Conservation (phyloP, 2,113 vertebrate species). For the Thryonomys swinderianus region DNA sequence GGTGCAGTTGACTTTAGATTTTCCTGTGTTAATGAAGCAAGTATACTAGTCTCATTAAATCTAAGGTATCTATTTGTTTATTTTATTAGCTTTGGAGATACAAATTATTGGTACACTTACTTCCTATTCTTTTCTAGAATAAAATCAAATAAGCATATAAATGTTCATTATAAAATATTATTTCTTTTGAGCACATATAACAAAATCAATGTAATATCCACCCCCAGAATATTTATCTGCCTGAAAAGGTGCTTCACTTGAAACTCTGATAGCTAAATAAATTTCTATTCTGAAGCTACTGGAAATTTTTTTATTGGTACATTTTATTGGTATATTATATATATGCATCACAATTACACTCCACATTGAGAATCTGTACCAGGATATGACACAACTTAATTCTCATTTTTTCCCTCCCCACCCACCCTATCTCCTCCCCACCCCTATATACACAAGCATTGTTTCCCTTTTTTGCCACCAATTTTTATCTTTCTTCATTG, state of each 20-base stretch:
- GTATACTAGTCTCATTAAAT: not conserved
- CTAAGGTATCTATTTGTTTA: not conserved
- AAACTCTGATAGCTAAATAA: not conserved
- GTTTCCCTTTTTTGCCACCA: no score
- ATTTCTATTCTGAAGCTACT: not conserved
- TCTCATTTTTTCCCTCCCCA: no score
- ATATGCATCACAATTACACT: no score
- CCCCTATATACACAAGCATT: no score
- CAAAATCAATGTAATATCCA: not conserved
- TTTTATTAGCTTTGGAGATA: not conserved
- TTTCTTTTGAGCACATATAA: not conserved
- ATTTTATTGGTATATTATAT: no score
- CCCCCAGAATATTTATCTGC: not conserved
- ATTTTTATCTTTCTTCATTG: no score
- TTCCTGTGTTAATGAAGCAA: not conserved
- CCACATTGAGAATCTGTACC: no score
- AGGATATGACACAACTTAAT: no score
- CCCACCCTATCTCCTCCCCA: no score
- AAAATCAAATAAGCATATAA: not conserved
- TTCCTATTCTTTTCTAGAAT: not conserved
- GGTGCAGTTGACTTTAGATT: not conserved
- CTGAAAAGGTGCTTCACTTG: not conserved
- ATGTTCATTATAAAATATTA: not conserved
- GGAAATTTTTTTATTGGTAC: no score
- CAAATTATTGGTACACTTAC: not conserved